Conservation (phyloP, 2,888 invertebrate species). For the Itoplectis maculator region DNA sequence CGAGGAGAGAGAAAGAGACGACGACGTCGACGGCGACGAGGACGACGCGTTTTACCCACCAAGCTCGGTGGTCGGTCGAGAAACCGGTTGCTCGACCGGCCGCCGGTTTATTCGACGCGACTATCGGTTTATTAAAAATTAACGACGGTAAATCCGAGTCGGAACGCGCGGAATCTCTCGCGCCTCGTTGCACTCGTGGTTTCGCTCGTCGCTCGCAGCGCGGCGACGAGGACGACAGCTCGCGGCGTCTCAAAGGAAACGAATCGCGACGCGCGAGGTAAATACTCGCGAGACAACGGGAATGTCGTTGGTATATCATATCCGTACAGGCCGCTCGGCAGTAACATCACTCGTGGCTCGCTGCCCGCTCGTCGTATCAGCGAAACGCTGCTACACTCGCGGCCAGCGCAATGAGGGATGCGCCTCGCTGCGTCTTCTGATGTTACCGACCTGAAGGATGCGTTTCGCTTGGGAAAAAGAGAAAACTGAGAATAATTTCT, state of each 20-base stretch:
- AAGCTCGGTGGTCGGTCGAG: constrained; percentile 35
- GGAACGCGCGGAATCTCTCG: constrained; percentile 42
- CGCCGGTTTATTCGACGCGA: constrained; percentile 60
- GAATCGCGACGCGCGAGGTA: too few relatives aligned
- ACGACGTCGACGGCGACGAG: too few relatives aligned
- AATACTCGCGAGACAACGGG: not conserved
- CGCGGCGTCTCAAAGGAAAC: constrained; percentile 18
- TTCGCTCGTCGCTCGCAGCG: not conserved
- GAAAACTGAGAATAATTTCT: too few relatives aligned
- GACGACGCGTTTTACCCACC: too few relatives aligned
- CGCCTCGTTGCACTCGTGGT: not conserved
- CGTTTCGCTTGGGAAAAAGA: not conserved
- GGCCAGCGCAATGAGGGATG: not conserved
- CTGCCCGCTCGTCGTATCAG: too few relatives aligned
- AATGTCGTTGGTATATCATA: constrained; percentile 19
- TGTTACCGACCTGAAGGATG: constrained; percentile 14
- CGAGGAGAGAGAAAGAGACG: too few relatives aligned
- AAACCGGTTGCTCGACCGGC: constrained; percentile 75
- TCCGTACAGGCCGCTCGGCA: not conserved
- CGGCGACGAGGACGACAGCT: not conserved
- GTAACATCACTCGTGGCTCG: constrained; percentile 16
- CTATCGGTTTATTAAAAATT: constrained; percentile 82
- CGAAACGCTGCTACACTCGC: not conserved
- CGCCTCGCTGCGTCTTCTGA: constrained; percentile 13
- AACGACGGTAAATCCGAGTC: constrained; percentile 79